A percentile compares a stretch with the other conserved stretches of the same genome.
Evolutionary conservation across 2,113 vertebrate species (phyloP).

Genomic region (Himantopus leucocephalus): DNA sequence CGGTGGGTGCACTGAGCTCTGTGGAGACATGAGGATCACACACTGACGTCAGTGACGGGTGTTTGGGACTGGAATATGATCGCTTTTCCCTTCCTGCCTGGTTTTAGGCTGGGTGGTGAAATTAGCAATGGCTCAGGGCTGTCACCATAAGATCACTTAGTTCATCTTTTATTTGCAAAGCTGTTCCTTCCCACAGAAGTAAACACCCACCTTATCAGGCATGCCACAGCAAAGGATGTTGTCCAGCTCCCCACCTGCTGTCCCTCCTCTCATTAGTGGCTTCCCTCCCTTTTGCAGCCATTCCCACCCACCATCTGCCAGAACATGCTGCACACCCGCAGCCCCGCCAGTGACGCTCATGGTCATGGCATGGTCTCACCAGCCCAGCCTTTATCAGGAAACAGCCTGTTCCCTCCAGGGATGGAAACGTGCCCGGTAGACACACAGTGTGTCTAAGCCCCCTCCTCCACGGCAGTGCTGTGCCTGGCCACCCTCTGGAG

Average conservation of each 20-base stretch:
- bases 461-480: not conserved
- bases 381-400: not conserved
- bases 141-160: not conserved
- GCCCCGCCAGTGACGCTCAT: not conserved
- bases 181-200: slow-evolving; percentile 41
- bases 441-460: not conserved
- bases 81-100: not conserved
- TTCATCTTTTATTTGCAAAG: slow-evolving; percentile 60
- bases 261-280: slow-evolving; percentile 28
- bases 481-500: not conserved
- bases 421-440: not conserved
- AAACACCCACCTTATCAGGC: slow-evolving; percentile 41
- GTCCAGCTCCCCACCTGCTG: slow-evolving; percentile 21
- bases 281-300: not conserved
- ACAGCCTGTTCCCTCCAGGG: not conserved
- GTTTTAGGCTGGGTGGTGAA: not conserved
- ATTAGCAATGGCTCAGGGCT: not conserved
- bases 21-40: not conserved
- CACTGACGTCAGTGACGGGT: not conserved
- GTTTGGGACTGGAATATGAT: not conserved
- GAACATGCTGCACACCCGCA: not conserved
- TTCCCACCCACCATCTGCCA: slow-evolving; percentile 1
- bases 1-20: not conserved
- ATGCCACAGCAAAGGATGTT: not conserved
- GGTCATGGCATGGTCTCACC: not conserved